phyloP scores from a whole-genome alignment of 1,140 invertebrate species.

The Lepidurus packardi region DNA sequence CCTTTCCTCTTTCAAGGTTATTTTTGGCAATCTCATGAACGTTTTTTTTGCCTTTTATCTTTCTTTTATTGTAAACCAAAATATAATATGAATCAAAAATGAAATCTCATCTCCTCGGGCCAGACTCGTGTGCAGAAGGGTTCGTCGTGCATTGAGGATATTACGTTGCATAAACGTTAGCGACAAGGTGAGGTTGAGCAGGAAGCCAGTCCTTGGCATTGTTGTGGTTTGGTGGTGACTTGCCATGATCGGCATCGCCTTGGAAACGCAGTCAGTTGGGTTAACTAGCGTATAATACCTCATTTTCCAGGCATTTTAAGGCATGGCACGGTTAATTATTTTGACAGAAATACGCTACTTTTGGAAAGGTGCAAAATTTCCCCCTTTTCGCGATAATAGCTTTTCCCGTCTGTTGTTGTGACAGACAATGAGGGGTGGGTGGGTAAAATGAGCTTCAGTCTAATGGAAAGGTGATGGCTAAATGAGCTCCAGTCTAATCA shows the following conservation, averaged over 20 bases:
- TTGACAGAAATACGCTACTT: background rate
- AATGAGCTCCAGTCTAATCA: background rate
- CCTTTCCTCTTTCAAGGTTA: background rate
- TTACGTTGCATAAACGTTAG: background rate
- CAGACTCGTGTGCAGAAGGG: background rate
- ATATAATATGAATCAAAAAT: too few species aligned
- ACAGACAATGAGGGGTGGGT: background rate
- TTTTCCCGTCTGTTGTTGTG: background rate
- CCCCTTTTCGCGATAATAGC: background rate
- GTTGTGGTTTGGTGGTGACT: background rate
- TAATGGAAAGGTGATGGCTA: slow-evolving; percentile 3
- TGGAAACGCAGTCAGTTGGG: background rate
- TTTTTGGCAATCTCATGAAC: background rate
- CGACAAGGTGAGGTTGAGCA: background rate
- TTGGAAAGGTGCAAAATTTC: background rate
- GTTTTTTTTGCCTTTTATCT: too few species aligned
- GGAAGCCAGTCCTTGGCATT: background rate
- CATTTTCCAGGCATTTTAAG: background rate
- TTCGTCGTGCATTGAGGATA: background rate
- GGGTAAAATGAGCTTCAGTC: background rate
- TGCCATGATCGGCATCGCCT: background rate
- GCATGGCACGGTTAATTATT: background rate
- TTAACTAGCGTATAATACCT: background rate
- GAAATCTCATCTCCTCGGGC: too few species aligned
- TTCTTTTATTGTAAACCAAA: too few species aligned